Base-by-base conservation (phyloP, 2,113 vertebrate genomes). In the Macaca mulatta region DNA sequence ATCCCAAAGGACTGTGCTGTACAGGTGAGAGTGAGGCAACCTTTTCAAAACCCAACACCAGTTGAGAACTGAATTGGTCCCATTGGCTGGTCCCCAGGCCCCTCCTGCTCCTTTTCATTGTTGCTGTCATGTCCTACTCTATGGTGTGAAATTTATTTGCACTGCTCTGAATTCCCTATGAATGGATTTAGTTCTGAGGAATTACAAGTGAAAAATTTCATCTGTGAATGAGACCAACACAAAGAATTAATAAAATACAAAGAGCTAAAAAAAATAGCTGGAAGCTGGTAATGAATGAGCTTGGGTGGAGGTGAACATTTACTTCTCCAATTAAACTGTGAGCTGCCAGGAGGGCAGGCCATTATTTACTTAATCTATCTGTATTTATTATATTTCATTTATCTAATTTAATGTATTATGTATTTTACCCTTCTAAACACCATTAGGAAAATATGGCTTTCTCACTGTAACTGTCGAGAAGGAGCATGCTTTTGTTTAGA, bases 1-100 rank as follows among this genome's bases (percentile, higher is more conserved):
- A 99, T 99, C 98, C 99, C 99, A 91, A 99, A 99, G 98, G 99
- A 99, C 99, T 99, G 99, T 69, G 99, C 99, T 89, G 99, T 99
- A 90, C 99, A 99, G 98, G 99, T 99, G 82, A 99, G 99, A 80
- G 98, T 99, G 97, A 99, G 99, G 98, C 99, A 99, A 97, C 99
- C 99, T 27, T 98, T 99, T 98, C 97, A 98, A 59, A 99, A 99
- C 75, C 99, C 99, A 80, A 98, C 98, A 32, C 99, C 99, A 0
- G 99, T 99, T 96, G 99, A 99, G 89, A 99, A 99, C 96, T 99
- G 98, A 99, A n/a, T 80, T 90, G 81, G 89, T 88, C 88, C 96
- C 89, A 1, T 81, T 84, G 2, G 38, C 92, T 82, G 93, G 69
- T 90, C 97, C 97, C 98, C 61, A 35, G 48, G 45, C 14, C 81